These are phyloP conservation scores for Hirtodrosophila cameraria DNA, from an alignment of 2,888 invertebrate genomes.

Conservation along the genomic window DNA sequence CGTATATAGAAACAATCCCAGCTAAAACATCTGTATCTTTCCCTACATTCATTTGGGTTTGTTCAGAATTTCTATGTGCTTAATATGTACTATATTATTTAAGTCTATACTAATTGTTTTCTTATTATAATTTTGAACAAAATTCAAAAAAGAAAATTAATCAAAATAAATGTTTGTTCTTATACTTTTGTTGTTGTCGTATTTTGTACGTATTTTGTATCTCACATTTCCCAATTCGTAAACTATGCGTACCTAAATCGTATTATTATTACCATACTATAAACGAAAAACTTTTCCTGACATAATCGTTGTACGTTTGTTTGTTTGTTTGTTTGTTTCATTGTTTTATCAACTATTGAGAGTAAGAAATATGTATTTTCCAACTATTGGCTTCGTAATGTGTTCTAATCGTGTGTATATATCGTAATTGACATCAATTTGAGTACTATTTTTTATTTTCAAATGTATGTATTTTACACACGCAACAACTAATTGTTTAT, in stretches of 20 bases:
- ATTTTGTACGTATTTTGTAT: slow-evolving; percentile 41
- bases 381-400: slow-evolving; percentile 73
- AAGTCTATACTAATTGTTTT: slow-evolving; percentile 25
- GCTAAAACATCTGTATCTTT: slow-evolving; percentile 22
- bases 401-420: slow-evolving; percentile 62
- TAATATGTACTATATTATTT: slow-evolving; percentile 15
- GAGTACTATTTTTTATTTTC: slow-evolving; percentile 15
- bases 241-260: slow-evolving; percentile 27
- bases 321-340: slow-evolving; percentile 60
- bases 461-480: slow-evolving; percentile 1
- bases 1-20: slow-evolving; percentile 17
- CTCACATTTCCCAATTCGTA: slow-evolving; percentile 44
- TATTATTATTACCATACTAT: slow-evolving; percentile 28
- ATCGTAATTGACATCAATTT: slow-evolving; percentile 55
- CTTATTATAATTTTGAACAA: slow-evolving; percentile 44
- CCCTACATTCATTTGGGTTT: slow-evolving; percentile 24
- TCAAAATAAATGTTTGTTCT: slow-evolving; percentile 42
- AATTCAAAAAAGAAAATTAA: slow-evolving; percentile 54
- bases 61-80: slow-evolving; percentile 27
- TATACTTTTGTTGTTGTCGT: slow-evolving; percentile 50
- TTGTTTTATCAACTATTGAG: slow-evolving; percentile 45
- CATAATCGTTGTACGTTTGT: slow-evolving; percentile 76
- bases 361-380: slow-evolving; percentile 55
- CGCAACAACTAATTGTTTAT: slow-evolving; percentile 23
- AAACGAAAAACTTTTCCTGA: slow-evolving; percentile 43